Evolutionary conservation across 2,113 vertebrate species (phyloP).

Genomic region (Actinemys pallida): DNA sequence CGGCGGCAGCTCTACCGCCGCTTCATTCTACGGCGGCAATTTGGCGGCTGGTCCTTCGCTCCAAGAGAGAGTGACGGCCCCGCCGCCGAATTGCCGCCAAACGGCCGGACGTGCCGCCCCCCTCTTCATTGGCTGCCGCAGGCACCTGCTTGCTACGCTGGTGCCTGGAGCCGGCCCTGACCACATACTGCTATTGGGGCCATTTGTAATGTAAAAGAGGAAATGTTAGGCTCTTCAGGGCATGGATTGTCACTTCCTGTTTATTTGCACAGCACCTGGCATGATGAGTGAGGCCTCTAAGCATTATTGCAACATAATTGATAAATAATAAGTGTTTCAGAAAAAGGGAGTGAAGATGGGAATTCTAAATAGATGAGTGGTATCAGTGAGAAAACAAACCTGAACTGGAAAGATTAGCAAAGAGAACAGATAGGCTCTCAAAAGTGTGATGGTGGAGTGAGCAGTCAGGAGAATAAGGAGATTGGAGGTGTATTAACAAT

Average conservation of each 20-base stretch:
- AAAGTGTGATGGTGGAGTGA: background rate
- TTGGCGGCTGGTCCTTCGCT: too few species aligned
- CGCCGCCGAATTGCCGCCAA: too few species aligned
- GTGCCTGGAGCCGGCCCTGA: background rate
- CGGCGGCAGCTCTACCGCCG: too few species aligned
- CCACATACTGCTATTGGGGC: background rate
- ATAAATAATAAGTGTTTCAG: background rate
- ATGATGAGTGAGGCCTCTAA: too few species aligned
- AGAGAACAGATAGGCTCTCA: background rate
- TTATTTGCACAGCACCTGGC: background rate
- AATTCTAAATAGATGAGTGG: background rate
- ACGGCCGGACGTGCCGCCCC: too few species aligned
- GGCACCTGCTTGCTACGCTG: too few species aligned
- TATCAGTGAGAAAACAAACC: background rate
- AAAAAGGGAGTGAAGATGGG: background rate
- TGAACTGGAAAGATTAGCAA: background rate
- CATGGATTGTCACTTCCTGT: background rate
- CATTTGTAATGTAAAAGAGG: background rate
- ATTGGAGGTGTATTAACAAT: background rate
- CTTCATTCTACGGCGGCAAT: too few species aligned
- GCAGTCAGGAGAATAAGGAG: background rate
- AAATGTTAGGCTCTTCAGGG: background rate
- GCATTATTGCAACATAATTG: background rate
- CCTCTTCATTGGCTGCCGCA: too few species aligned
- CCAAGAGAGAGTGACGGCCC: too few species aligned